Conservation (phyloP, 92 coral and sea anemone species). For the Desmophyllum pertusum region DNA sequence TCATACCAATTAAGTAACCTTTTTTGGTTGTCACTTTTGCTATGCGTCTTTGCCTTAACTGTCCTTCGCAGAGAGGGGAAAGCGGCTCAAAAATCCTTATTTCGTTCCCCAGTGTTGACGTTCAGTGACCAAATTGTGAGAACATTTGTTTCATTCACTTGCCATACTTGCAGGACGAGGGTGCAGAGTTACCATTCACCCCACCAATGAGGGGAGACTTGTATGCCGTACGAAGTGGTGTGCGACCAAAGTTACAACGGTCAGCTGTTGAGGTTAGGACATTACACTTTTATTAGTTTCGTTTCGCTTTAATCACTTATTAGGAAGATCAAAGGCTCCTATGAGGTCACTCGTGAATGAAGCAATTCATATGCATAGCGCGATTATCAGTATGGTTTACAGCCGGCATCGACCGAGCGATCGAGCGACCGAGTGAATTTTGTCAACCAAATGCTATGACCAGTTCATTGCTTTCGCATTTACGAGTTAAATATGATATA, state of each 20-base stretch:
- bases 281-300: not conserved
- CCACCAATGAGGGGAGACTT: slow-evolving; percentile 81
- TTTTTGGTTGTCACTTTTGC: too few species aligned
- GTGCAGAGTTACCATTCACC: slow-evolving; percentile 82
- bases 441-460: too few species aligned
- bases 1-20: too few species aligned
- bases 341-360: too few species aligned
- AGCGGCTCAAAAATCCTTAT: not conserved
- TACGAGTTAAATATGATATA: too few species aligned
- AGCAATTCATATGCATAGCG: too few species aligned
- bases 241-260: slow-evolving; percentile 89
- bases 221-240: slow-evolving; percentile 85
- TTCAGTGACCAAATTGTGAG: not conserved
- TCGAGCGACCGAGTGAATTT: too few species aligned
- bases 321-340: not conserved
- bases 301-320: not conserved
- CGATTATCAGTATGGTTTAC: too few species aligned
- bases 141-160: not conserved
- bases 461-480: too few species aligned
- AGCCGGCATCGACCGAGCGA: too few species aligned
- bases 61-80: too few species aligned
- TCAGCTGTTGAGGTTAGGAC: slow-evolving; percentile 87
- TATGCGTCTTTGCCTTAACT: not conserved
- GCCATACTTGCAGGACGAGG: slow-evolving; percentile 71
- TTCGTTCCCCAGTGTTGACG: not conserved